phyloP scores from a whole-genome alignment of 2,888 invertebrate species.

The Hemithea aestivaria region DNA sequence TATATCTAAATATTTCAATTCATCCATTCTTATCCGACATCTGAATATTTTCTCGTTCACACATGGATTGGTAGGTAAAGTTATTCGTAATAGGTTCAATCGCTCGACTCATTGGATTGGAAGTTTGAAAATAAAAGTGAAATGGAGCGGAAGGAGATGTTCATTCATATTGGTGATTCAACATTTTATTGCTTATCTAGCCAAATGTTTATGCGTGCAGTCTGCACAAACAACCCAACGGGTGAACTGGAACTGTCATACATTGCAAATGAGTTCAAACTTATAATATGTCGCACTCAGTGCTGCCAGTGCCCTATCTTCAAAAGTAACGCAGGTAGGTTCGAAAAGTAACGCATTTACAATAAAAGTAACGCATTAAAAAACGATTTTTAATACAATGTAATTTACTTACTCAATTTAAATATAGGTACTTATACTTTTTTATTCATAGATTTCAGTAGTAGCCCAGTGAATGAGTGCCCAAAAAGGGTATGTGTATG shows the following conservation, averaged over 20 bases:
- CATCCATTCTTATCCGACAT: conserved; percentile 23
- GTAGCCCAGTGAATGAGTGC: too few relatives aligned
- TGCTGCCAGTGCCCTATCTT: too few relatives aligned
- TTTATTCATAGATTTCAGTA: too few relatives aligned
- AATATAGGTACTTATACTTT: too few relatives aligned
- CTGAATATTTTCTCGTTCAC: conserved; percentile 51
- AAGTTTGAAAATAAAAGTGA: conserved; percentile 68
- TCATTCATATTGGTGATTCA: conserved; percentile 60
- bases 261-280: too few relatives aligned
- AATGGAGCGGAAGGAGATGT: conserved; percentile 64
- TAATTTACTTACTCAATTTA: too few relatives aligned
- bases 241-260: conserved; percentile 5
- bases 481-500: too few relatives aligned
- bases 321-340: too few relatives aligned
- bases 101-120: conserved; percentile 59
- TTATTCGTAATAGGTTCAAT: conserved; percentile 65
- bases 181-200: conserved; percentile 45
- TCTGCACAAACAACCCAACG: conserved; percentile 17
- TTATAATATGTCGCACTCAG: too few relatives aligned
- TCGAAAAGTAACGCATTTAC: too few relatives aligned
- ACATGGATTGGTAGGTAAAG: conserved; percentile 53
- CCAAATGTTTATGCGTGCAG: conserved; percentile 13
- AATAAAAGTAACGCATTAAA: too few relatives aligned
- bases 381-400: too few relatives aligned
- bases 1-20: conserved; percentile 7